phyloP scores from a whole-genome alignment of 2,797 vertebrate genomes.

The Anguilla megastoma region DNA sequence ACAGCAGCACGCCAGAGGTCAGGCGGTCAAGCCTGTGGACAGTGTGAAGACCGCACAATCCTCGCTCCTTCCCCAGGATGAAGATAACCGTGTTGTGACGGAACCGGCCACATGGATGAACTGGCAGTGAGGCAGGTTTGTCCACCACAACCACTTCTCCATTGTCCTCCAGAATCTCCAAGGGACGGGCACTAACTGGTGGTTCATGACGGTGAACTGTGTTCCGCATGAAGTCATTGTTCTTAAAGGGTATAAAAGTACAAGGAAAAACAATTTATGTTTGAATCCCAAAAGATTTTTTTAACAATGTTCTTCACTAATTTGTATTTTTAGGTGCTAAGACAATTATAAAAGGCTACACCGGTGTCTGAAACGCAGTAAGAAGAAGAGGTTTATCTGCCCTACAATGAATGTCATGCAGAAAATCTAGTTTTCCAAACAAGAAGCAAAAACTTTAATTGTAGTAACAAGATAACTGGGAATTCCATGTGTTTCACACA shows the following conservation, averaged over 20 bases:
- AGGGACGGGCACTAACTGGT: conserved; percentile 79
- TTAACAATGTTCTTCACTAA: no score
- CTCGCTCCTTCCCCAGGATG: conserved; percentile 91
- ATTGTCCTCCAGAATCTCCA: conserved; percentile 82
- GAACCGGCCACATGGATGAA: conserved; percentile 96
- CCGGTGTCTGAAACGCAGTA: no score
- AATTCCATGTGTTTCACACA: no score
- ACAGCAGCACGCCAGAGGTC: conserved; percentile 94
- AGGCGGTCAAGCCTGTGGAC: conserved; percentile 92
- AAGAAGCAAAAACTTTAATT: no score
- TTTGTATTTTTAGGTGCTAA: no score
- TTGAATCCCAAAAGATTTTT: background rate
- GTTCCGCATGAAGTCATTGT: conserved; percentile 91
- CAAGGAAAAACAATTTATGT: background rate
- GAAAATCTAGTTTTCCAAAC: no score
- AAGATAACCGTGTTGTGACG: conserved; percentile 97
- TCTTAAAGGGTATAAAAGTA: conserved; percentile 66
- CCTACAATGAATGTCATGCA: no score
- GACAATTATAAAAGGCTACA: no score
- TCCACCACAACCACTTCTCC: conserved; percentile 90
- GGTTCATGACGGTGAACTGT: conserved; percentile 96
- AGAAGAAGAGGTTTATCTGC: no score
- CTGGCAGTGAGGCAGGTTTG: conserved; percentile 93
- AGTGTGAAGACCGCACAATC: conserved; percentile 85
- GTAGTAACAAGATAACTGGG: no score